Evolutionary conservation across 2,797 vertebrate genomes (phyloP).

Genomic region (Coluber constrictor): DNA sequence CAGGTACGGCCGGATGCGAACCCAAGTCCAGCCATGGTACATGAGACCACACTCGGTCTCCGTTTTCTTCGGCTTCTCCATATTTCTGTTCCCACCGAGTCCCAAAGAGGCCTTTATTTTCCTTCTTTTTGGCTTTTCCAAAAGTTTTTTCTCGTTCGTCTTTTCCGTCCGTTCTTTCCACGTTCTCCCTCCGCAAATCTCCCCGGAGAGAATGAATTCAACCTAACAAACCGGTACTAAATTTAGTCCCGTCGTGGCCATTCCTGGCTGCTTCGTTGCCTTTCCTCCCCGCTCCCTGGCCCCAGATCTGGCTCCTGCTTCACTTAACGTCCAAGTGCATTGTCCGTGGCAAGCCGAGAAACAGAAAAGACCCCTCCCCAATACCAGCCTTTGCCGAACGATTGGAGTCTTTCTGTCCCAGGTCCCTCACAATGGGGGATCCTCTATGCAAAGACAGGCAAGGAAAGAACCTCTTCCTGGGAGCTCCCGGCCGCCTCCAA

Average conservation of each 20-base stretch:
- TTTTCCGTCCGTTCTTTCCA: neutral
- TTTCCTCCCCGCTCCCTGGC: accelerated
- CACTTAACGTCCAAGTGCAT: neutral
- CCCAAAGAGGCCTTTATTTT: neutral
- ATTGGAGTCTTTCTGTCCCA: neutral
- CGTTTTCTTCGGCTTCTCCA: neutral
- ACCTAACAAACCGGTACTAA: neutral
- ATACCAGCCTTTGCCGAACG: neutral
- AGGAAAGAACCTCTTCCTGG: neutral
- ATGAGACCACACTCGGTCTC: neutral
- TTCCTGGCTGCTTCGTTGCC: too few species aligned
- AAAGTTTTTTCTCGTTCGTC: neutral
- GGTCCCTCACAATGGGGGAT: neutral
- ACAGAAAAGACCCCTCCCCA: neutral
- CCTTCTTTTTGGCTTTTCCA: neutral
- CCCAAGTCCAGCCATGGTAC: too few species aligned
- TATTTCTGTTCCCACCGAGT: neutral
- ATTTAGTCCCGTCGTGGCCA: too few species aligned
- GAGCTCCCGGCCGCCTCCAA: neutral
- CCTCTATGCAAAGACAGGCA: neutral
- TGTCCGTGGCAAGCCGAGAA: neutral
- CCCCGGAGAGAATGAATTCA: neutral
- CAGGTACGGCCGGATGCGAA: neutral
- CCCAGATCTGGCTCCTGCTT: neutral
- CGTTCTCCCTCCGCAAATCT: neutral